These are phyloP conservation scores for Dorcus parallelipipedus DNA, from an alignment of 2,888 invertebrate genomes.

Conservation along the genomic window DNA sequence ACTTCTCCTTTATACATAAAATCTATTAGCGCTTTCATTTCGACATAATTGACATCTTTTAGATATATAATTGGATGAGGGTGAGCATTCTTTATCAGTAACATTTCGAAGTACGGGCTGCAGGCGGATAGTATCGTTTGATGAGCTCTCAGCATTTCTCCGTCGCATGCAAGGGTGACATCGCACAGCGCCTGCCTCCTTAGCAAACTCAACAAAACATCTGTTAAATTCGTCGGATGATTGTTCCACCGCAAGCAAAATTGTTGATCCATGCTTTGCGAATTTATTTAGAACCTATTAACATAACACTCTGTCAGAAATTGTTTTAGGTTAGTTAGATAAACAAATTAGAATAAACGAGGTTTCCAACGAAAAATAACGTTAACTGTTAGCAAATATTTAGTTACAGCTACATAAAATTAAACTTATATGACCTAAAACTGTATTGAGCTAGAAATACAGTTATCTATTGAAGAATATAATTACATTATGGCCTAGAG, in stretches of 20 bases:
- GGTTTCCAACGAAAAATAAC: constrained; percentile 4
- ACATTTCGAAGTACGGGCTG: constrained; percentile 90
- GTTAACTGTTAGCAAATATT: constrained; percentile 12
- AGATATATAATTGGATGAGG: constrained; percentile 91
- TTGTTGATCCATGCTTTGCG: constrained; percentile 60
- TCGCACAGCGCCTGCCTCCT: constrained; percentile 88
- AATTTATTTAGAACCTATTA: constrained; percentile 13
- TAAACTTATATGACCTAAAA: constrained; percentile 50
- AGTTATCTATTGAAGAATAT: constrained; percentile 38
- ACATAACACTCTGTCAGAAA: constrained; percentile 6
- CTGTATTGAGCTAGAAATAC: constrained; percentile 49
- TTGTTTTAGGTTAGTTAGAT: constrained; percentile 3
- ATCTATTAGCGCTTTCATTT: constrained; percentile 85
- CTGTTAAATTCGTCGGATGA: constrained; percentile 87
- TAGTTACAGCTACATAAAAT: constrained; percentile 36
- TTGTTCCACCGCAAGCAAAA: constrained; percentile 95
- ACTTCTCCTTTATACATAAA: constrained; percentile 85
- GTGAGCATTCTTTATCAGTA: constrained; percentile 84
- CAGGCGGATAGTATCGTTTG: constrained; percentile 91
- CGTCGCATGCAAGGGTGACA: constrained; percentile 89
- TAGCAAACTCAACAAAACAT: constrained; percentile 81
- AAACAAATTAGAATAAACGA: not conserved
- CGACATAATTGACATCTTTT: constrained; percentile 86
- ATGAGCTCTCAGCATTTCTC: constrained; percentile 87
- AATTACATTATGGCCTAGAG: constrained; percentile 20